Evolutionary conservation across 2,888 invertebrate species (phyloP).

Genomic region (Sclerodermus sp.): DNA sequence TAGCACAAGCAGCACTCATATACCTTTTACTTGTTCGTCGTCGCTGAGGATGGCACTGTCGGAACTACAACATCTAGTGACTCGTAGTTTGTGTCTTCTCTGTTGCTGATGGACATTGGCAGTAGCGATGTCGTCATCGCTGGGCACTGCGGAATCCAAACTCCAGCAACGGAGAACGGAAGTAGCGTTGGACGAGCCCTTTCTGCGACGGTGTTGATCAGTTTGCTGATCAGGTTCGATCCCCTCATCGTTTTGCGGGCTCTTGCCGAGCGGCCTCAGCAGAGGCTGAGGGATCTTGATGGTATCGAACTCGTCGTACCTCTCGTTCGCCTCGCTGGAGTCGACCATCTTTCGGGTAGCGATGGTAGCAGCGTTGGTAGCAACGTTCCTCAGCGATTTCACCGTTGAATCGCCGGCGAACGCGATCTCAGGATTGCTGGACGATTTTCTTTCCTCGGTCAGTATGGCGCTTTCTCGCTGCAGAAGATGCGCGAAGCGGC

Average conservation of each 20-base stretch:
- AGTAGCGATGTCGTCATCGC: constrained; percentile 57
- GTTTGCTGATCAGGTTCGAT: constrained; percentile 47
- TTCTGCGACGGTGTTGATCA: too few relatives aligned
- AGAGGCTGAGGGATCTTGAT: constrained; percentile 32
- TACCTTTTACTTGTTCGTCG: constrained; percentile 57
- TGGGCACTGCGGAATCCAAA: constrained; percentile 62
- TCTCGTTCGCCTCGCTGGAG: constrained; percentile 37
- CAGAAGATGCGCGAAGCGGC: too few relatives aligned
- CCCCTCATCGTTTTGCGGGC: constrained; percentile 51
- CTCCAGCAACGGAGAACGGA: constrained; percentile 54
- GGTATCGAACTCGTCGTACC: constrained; percentile 43
- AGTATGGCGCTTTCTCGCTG: too few relatives aligned
- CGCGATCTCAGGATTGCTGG: too few relatives aligned
- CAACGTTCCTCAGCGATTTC: too few relatives aligned
- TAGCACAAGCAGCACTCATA: neutral
- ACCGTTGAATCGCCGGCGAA: too few relatives aligned
- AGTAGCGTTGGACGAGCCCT: neutral
- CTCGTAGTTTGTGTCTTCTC: constrained; percentile 39
- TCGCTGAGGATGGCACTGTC: constrained; percentile 62
- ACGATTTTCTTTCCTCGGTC: too few relatives aligned
- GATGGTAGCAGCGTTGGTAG: too few relatives aligned
- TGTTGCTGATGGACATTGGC: constrained; percentile 18
- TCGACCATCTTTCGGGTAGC: constrained; percentile 16
- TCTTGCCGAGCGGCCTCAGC: constrained; percentile 40
- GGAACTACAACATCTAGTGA: constrained; percentile 59